phyloP scores from a whole-genome alignment of 1,140 invertebrate species.

The Kradibia gibbosae region DNA sequence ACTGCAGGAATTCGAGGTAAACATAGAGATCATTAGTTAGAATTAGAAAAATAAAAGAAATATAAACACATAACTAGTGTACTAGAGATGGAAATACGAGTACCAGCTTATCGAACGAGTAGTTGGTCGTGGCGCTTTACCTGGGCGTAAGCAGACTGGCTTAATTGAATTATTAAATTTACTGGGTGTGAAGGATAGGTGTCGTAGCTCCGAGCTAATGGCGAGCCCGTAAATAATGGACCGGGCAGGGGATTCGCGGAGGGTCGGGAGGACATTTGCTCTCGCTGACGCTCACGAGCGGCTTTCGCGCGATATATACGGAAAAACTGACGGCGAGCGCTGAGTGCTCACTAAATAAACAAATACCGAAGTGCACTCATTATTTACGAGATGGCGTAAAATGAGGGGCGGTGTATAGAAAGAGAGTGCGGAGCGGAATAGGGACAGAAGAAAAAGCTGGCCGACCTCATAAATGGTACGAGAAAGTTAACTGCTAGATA shows the following conservation, averaged over 20 bases:
- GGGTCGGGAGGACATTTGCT: slow-evolving; percentile 4
- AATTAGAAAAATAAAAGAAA: not conserved
- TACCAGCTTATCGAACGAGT: not conserved
- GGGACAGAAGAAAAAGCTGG: not conserved
- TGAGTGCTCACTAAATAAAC: slow-evolving; percentile 71
- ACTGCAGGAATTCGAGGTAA: too few relatives aligned
- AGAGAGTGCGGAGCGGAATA: not conserved
- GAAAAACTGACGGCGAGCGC: slow-evolving; percentile 54
- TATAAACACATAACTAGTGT: not conserved
- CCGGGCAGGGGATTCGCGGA: slow-evolving; percentile 43
- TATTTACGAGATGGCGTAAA: slow-evolving; percentile 55
- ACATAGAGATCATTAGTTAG: not conserved
- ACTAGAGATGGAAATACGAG: not conserved
- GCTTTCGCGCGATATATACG: not conserved
- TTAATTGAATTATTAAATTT: slow-evolving; percentile 71
- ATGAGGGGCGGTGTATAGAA: not conserved
- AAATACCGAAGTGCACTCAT: slow-evolving; percentile 65
- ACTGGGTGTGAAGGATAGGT: slow-evolving; percentile 68
- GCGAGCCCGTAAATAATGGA: slow-evolving; percentile 67
- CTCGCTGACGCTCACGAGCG: not conserved
- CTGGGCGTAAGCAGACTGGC: slow-evolving; percentile 51
- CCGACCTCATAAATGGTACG: not conserved
- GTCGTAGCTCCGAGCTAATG: slow-evolving; percentile 66
- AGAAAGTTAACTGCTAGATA: slow-evolving; percentile 16
- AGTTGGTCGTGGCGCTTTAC: slow-evolving; percentile 26